Evolutionary conservation across 2,797 vertebrate species (phyloP).

Genomic region (Steatocranus sp.): DNA sequence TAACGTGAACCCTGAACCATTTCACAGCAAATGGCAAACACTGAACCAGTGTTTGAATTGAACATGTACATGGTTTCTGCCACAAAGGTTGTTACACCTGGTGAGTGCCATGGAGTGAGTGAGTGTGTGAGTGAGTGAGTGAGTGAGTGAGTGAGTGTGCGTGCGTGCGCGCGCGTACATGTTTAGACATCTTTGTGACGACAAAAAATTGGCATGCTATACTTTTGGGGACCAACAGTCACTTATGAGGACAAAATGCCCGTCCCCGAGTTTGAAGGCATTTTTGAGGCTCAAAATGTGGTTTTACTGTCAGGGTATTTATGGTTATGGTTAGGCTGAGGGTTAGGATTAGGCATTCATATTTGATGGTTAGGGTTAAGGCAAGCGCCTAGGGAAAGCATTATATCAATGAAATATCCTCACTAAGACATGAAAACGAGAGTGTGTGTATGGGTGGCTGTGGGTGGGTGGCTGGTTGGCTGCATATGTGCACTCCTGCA

Average conservation of each 20-base stretch:
- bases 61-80: not conserved
- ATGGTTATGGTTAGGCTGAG: not conserved
- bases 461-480: not conserved
- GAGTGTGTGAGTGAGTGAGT: not conserved
- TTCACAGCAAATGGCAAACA: not conserved
- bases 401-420: not conserved
- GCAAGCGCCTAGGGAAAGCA: accelerated
- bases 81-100: not conserved
- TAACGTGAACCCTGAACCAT: not conserved
- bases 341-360: not conserved
- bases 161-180: too few species aligned
- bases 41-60: not conserved
- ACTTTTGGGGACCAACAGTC: not conserved
- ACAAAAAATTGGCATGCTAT: not conserved
- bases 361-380: not conserved
- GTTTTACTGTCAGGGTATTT: not conserved
- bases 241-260: not conserved
- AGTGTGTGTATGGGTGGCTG: not conserved
- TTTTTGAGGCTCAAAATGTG: not conserved
- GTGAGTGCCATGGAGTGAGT: not conserved
- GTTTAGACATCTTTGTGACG: not conserved
- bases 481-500: not conserved
- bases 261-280: accelerated
- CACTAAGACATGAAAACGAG: accelerated
- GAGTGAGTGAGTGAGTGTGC: too few species aligned